These are phyloP conservation scores for Sebastes matsubarae DNA, from an alignment of 2,797 vertebrate genomes.

Conservation along the genomic window DNA sequence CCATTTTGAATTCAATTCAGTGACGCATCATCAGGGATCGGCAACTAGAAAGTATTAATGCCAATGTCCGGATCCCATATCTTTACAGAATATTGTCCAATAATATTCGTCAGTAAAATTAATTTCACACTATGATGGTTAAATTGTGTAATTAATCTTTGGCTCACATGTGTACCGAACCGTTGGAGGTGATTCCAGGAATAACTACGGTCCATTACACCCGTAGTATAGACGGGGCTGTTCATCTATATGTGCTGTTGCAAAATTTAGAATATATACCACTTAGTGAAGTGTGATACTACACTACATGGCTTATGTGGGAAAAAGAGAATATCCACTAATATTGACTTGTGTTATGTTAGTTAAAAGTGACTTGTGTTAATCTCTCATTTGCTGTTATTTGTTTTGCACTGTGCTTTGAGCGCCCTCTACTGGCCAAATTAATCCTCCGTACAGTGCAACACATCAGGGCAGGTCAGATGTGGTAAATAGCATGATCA, in stretches of 20 bases:
- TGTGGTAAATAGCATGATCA: background rate
- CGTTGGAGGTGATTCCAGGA: no score
- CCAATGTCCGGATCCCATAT: rapidly evolving
- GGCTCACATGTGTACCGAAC: no score
- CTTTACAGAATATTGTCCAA: no score
- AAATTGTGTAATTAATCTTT: no score
- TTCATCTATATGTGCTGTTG: background rate
- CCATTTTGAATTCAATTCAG: no score
- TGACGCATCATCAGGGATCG: no score
- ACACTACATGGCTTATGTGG: background rate
- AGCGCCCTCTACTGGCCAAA: background rate
- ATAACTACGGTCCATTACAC: no score
- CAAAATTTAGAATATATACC: background rate
- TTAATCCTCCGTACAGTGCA: background rate
- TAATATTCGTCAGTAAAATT: no score
- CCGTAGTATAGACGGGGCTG: background rate
- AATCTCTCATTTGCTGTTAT: background rate
- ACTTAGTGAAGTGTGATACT: background rate
- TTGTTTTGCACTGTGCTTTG: background rate
- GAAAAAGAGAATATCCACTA: background rate
- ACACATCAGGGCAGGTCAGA: background rate
- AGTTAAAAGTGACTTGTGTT: background rate
- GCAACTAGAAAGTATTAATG: no score
- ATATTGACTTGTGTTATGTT: background rate
- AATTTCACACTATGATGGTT: no score